Conservation (phyloP, 2,888 invertebrate genomes). For the Seira musarum region DNA sequence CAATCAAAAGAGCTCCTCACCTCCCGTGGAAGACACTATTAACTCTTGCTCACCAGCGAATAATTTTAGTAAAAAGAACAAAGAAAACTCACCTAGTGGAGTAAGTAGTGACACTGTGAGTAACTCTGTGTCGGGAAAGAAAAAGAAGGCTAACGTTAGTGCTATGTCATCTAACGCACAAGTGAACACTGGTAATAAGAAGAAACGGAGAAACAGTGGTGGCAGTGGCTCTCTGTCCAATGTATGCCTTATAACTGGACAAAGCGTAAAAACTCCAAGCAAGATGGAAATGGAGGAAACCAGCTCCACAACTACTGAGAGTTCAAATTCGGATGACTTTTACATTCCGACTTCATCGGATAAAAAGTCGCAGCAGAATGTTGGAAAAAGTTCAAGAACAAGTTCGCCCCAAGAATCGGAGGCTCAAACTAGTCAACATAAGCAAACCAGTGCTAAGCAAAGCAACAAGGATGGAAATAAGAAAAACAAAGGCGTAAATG, state of each 20-base stretch:
- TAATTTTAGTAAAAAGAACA: constrained; percentile 56
- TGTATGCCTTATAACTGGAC: constrained; percentile 39
- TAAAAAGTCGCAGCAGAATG: constrained; percentile 21
- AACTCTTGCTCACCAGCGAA: constrained; percentile 15
- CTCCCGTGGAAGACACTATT: constrained; percentile 41
- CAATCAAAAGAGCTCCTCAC: constrained; percentile 46
- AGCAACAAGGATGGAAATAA: constrained; percentile 42
- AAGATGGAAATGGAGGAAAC: constrained; percentile 77
- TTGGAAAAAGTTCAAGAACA: constrained; percentile 55
- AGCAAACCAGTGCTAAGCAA: constrained; percentile 16
- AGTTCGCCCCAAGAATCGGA: constrained; percentile 15
- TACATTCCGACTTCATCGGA: constrained; percentile 52
- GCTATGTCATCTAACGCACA: constrained; percentile 40
- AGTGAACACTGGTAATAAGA: constrained; percentile 21
- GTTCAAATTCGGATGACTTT: constrained; percentile 78
- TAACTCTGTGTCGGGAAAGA: constrained; percentile 19
- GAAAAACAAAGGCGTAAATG: not conserved
- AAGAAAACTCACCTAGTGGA: constrained; percentile 47
- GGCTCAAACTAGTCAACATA: constrained; percentile 34
- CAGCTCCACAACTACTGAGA: constrained; percentile 81
- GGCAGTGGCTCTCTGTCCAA: constrained; percentile 36
- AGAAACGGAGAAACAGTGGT: constrained; percentile 35
- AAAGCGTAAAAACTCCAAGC: constrained; percentile 21
- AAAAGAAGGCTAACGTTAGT: constrained; percentile 56
- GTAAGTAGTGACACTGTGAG: constrained; percentile 6